Evolutionary conservation across 2,888 invertebrate species (phyloP).

Genomic region (Thecocarcelia acutangulata): DNA sequence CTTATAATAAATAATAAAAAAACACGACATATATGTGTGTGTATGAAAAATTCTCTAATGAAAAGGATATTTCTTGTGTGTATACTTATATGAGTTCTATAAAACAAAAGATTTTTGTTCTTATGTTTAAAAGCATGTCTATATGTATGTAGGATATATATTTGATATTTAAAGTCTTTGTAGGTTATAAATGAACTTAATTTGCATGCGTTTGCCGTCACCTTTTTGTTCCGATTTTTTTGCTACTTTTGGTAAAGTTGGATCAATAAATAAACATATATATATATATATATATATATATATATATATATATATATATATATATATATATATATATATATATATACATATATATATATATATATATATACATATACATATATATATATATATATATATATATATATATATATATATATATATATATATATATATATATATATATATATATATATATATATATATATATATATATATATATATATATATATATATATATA

Average conservation of each 20-base stretch:
- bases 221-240: conserved; percentile 28
- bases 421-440: too few relatives aligned
- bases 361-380: too few relatives aligned
- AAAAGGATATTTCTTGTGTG: conserved; percentile 49
- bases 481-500: too few relatives aligned
- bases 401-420: too few relatives aligned
- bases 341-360: too few relatives aligned
- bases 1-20: conserved; percentile 9
- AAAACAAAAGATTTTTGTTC: conserved; percentile 47
- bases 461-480: too few relatives aligned
- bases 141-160: not conserved
- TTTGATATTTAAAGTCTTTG: conserved; percentile 61
- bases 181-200: conserved; percentile 68
- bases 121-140: not conserved
- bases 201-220: conserved; percentile 52
- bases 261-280: conserved; percentile 1
- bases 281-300: too few relatives aligned
- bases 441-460: too few relatives aligned
- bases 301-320: too few relatives aligned
- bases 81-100: not conserved
- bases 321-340: too few relatives aligned
- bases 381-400: too few relatives aligned
- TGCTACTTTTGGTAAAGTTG: not conserved
- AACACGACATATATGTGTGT: conserved; percentile 32
- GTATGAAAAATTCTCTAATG: conserved; percentile 40